Percentiles rank a stretch among this genome's conserved stretches.
phyloP scores from a whole-genome alignment of 2,113 vertebrate species.

The Redunca redunca region DNA sequence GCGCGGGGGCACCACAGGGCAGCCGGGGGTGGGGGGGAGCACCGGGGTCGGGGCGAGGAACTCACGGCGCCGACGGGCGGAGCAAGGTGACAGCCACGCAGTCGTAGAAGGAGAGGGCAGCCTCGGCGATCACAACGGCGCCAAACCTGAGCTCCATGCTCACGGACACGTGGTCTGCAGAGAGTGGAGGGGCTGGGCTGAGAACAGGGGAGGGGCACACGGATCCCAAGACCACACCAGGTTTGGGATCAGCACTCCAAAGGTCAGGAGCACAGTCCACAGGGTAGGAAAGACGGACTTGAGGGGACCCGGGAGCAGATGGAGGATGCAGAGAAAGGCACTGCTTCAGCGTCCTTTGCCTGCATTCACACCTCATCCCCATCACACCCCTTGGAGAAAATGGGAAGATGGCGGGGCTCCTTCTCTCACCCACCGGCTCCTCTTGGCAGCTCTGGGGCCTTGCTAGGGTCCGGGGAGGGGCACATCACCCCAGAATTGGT shows the following conservation, averaged over 20 bases:
- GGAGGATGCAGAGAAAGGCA: background rate
- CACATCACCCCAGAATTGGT: conserved; percentile 88
- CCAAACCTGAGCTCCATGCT: conserved; percentile 89
- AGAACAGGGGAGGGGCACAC: background rate
- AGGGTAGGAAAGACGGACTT: background rate
- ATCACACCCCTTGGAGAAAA: background rate
- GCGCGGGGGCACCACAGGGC: accelerated
- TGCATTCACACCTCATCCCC: background rate
- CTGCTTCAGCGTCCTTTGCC: background rate
- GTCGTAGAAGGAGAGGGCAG: conserved; percentile 93
- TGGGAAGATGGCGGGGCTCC: background rate
- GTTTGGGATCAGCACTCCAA: background rate
- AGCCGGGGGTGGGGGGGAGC: background rate
- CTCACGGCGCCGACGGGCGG: conserved; percentile 92
- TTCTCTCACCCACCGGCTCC: conserved; percentile 87
- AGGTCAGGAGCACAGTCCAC: background rate
- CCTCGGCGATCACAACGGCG: conserved; percentile 83
- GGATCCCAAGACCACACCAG: background rate
- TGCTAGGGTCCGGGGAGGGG: conserved; percentile 85
- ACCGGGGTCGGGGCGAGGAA: background rate
- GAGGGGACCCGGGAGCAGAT: background rate
- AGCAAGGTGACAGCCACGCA: conserved; percentile 89
- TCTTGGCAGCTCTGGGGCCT: conserved; percentile 81
- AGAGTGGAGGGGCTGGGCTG: conserved; percentile 39
- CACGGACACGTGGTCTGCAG: conserved; percentile 90